Evolutionary conservation across 2,888 invertebrate genomes (phyloP).

Genomic region (Eupithecia subumbrata): DNA sequence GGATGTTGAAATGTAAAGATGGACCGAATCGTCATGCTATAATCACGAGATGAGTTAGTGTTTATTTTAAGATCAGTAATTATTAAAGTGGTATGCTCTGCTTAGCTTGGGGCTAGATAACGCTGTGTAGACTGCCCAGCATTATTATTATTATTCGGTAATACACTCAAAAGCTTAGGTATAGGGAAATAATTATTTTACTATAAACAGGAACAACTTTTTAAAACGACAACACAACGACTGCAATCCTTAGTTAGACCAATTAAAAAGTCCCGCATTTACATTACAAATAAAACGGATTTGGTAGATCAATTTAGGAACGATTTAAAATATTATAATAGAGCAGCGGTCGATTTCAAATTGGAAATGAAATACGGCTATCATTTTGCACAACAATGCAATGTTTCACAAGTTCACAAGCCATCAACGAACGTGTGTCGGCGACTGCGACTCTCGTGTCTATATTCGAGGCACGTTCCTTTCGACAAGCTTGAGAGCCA

Average conservation of each 20-base stretch:
- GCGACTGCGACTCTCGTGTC: conserved; percentile 42
- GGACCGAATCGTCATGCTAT: not conserved
- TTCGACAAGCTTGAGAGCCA: conserved; percentile 63
- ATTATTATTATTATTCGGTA: no score
- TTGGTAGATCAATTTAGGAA: not conserved
- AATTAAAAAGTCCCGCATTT: not conserved
- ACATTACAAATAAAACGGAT: not conserved
- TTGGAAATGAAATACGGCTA: conserved; percentile 21
- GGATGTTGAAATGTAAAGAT: not conserved
- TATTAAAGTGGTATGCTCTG: not conserved
- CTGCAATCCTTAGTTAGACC: not conserved
- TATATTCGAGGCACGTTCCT: conserved; percentile 66
- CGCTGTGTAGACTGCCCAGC: no score
- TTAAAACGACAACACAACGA: not conserved
- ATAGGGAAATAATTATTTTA: not conserved
- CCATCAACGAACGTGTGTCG: conserved; percentile 61
- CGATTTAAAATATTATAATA: not conserved
- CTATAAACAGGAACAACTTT: not conserved
- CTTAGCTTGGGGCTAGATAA: no score
- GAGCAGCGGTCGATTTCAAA: not conserved
- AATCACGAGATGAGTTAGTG: not conserved
- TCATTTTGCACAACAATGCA: conserved; percentile 24
- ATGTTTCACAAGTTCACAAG: conserved; percentile 55
- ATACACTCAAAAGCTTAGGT: not conserved
- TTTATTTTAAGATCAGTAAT: not conserved